These are phyloP conservation scores for Adelognathus sp. DNA, from an alignment of 2,888 invertebrate genomes.

Conservation along the genomic window DNA sequence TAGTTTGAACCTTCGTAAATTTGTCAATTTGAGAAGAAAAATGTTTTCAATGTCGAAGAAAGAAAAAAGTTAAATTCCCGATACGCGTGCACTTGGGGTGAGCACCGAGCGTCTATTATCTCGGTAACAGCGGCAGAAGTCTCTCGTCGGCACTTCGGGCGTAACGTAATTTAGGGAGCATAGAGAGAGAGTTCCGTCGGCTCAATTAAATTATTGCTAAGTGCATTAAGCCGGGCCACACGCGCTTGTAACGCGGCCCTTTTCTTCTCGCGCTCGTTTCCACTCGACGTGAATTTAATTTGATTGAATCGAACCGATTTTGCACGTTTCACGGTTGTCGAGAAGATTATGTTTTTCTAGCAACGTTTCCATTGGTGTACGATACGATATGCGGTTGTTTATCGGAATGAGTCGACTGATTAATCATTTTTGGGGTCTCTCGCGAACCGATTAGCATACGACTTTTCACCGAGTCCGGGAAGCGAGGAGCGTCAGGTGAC, in stretches of 20 bases:
- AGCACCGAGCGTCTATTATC: constrained; percentile 55
- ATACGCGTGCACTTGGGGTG: constrained; percentile 49
- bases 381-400: not conserved
- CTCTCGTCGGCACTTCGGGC: constrained; percentile 66
- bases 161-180: constrained; percentile 66
- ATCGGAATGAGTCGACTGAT: not conserved
- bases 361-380: not conserved
- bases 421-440: not conserved
- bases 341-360: not conserved
- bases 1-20: not conserved
- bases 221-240: constrained; percentile 78
- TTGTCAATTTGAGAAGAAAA: not conserved
- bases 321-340: constrained; percentile 74
- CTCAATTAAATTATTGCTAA: constrained; percentile 81
- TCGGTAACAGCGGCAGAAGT: constrained; percentile 47
- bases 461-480: constrained; percentile 76
- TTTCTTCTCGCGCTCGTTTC: constrained; percentile 52
- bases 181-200: constrained; percentile 53
- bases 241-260: constrained; percentile 63
- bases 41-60: not conserved
- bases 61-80: not conserved
- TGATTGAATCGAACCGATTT: constrained; percentile 78
- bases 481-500: constrained; percentile 76
- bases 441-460: constrained; percentile 71
- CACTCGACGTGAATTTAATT: constrained; percentile 67